Percentiles rank a stretch among this genome's conserved stretches.
Conservation (phyloP, 1,140 invertebrate species). For the Heliconius congener region DNA sequence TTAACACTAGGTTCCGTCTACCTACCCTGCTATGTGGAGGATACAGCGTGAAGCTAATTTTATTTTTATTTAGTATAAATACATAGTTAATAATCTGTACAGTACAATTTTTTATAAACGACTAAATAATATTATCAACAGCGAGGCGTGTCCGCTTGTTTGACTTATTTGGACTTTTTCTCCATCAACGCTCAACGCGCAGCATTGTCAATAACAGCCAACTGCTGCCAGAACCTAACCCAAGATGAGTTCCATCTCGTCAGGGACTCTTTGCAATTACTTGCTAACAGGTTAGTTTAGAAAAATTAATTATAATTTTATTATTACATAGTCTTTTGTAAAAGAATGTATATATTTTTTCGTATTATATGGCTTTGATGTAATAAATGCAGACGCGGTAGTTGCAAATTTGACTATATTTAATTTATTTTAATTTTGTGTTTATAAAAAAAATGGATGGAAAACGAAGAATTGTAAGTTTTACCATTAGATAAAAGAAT, state of each 20-base stretch:
- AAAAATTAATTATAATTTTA: background rate
- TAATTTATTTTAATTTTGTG: too few relatives aligned
- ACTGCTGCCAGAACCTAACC: constrained; percentile 97
- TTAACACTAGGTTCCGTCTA: too few relatives aligned
- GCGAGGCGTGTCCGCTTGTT: constrained; percentile 96
- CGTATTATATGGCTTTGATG: too few relatives aligned
- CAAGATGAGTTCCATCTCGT: constrained; percentile 97
- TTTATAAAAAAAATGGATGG: too few relatives aligned
- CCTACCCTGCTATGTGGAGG: too few relatives aligned
- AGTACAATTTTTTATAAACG: background rate
- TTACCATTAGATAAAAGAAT: too few relatives aligned
- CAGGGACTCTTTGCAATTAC: constrained; percentile 91
- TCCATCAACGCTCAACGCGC: constrained; percentile 97
- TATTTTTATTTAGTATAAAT: too few relatives aligned
- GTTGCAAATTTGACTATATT: too few relatives aligned
- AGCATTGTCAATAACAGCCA: constrained; percentile 96
- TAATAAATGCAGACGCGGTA: too few relatives aligned
- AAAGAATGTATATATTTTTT: background rate
- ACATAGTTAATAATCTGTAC: too few relatives aligned
- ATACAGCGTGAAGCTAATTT: too few relatives aligned
- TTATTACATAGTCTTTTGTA: background rate
- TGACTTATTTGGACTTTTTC: constrained; percentile 98
- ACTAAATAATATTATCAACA: constrained; percentile 58
- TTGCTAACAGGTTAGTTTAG: constrained; percentile 84
- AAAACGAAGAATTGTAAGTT: too few relatives aligned